Evolutionary conservation across 2,888 invertebrate species (phyloP), one percentile per base, ranked within the genome.

Genomic region (Drosophila algonquin): DNA sequence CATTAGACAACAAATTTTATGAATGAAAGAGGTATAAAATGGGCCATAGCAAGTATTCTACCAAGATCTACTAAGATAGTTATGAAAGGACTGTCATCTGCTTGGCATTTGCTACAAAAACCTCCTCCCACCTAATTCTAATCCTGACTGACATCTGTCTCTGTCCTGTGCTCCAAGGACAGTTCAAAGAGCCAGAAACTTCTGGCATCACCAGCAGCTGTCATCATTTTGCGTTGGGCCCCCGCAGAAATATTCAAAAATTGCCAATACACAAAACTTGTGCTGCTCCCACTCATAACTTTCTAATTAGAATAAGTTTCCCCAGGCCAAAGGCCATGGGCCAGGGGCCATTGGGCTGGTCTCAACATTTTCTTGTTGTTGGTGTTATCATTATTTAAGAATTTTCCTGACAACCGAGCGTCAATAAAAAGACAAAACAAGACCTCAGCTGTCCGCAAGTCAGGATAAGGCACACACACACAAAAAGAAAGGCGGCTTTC

Each of bases 381-480:
- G 51, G 54, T 48, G 55, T 32, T 52, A 62, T 61, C 61, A 54
- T 62, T 60, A 58, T 53, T 68, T 40, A 56, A 35, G 55, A 62
- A 53, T 67, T 62, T 53, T 46, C 45, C 7, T 65, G 50, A 59
- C 57, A 58, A 52, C 56, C 57, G 14, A 24, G 16, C 55, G 21
- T 75, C 57, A 57, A 62, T 55, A 35, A 44, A 40, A 55, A 74
- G 57, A 75, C 63, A 63, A 59, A 56, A 52, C 57, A 40, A 57
- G 73, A 73, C 52, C 71, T 58, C 71, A 74, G 67, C 67, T 67
- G 69, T 70, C 69, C 70, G 70, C 69, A 70, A 70, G 47, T 47
- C 59, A 30, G 24, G 32, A 24, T 5, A 24, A 24, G 5, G 5
- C 24, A 24, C 24, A 24, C 24, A 24, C 24, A 24, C 24, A 24